Evolutionary conservation across 2,797 vertebrate genomes (phyloP), one percentile per base, ranked within the genome.

Genomic region (Eospalax fontanierii): DNA sequence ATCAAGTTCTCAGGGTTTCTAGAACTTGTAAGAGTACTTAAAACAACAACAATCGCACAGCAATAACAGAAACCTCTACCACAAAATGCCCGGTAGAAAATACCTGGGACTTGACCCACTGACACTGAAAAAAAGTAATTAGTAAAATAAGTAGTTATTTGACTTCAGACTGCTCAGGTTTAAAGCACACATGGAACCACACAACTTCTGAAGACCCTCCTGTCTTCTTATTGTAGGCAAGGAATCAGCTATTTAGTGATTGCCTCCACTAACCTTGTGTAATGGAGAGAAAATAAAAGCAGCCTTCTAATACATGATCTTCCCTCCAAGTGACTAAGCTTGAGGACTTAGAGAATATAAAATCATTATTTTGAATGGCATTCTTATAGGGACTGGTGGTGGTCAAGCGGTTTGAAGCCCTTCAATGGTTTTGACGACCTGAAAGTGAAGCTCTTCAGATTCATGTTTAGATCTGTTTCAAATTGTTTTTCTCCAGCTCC

Each of bases 321-420:
- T 84, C 28, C 30, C 46, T 83, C 46, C 73, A 91, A 87, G 94
- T 87, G 76, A 97, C 74, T 89, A 94, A 96, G 90, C 28, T 43
- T 14, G 38, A 95, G 78, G 54, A 87, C 82, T 92, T 54, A 66
- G 83, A 87, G 89, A 96, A 33, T 96, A 54, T 57, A 94, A 96
- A 92, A 66, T 91, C 73, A 63, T 92, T 96, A 88, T 95, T 96
- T 96, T 92, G 74, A 94, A 89, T 83, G 87, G 66, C 11, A 0
- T 91, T 89, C 35, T 92, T 87, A 91, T 26, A 43, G n/a, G 66
- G 76, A 30, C 4, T 85, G 1, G 0, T 95, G 85, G 74, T 91
- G 87, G 71, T 91, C 65, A 93, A 96, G 19, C 43, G 10, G 5
- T n/a, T n/a, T n/a, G n/a, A n/a, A n/a, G n/a, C n/a, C n/a, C n/a